phyloP scores from a whole-genome alignment of 2,888 invertebrate genomes.

The Ecdyonurus torrentis region DNA sequence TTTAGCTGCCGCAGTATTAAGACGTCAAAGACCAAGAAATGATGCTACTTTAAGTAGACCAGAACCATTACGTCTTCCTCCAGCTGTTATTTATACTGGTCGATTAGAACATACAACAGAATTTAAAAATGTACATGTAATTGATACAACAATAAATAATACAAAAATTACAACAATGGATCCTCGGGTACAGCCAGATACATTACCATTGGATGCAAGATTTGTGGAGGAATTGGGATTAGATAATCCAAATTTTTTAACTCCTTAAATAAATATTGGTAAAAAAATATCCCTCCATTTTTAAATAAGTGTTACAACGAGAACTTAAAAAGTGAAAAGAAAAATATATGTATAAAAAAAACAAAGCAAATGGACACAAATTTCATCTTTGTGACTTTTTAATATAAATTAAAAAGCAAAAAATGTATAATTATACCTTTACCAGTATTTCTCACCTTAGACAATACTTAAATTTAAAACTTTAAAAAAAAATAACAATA shows the following conservation, averaged over 20 bases:
- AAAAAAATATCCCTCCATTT: background rate
- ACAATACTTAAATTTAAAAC: background rate
- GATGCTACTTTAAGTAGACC: background rate
- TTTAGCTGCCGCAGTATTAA: background rate
- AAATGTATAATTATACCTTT: background rate
- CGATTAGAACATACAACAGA: background rate
- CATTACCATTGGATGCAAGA: background rate
- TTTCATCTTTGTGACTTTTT: background rate
- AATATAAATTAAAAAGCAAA: background rate
- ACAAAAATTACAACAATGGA: background rate
- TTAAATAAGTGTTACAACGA: background rate
- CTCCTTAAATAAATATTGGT: background rate
- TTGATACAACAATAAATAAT: background rate
- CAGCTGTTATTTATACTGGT: background rate
- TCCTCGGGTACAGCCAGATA: background rate
- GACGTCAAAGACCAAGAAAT: background rate
- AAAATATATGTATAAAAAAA: too few species aligned
- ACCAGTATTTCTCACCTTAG: background rate
- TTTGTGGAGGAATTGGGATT: background rate
- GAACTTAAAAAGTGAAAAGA: background rate
- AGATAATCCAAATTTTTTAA: background rate
- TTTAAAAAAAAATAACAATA: background rate
- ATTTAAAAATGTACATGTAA: background rate
- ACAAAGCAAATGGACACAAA: background rate
- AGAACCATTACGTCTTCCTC: background rate